A percentile compares a stretch with the other conserved stretches of the same genome.
These are phyloP conservation scores for Lycocorax pyrrhopterus DNA, from an alignment of 2,113 vertebrate species.

Conservation along the genomic window DNA sequence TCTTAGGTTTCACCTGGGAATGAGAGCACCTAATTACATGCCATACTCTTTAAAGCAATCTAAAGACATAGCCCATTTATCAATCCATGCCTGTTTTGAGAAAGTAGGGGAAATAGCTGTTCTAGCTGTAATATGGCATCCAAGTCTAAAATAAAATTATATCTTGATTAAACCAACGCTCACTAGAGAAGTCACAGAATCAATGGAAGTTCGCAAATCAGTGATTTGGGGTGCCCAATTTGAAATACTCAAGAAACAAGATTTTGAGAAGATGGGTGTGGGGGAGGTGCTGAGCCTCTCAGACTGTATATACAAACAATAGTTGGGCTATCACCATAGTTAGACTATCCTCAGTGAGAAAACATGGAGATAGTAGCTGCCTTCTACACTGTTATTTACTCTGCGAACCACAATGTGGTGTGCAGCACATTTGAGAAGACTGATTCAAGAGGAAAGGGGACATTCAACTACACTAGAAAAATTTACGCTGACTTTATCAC, in stretches of 20 bases:
- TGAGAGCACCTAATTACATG: neutral
- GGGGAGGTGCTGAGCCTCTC: neutral
- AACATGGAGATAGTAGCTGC: neutral
- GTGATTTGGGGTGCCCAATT: neutral
- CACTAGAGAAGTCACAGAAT: neutral
- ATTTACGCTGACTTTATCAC: neutral
- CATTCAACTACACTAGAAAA: neutral
- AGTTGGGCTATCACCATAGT: neutral
- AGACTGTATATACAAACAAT: neutral
- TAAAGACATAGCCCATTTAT: neutral
- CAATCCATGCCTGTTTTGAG: neutral
- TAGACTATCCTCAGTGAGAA: neutral
- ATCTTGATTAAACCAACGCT: neutral
- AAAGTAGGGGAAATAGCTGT: neutral
- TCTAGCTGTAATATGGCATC: neutral
- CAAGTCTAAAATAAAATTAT: neutral
- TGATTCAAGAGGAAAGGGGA: neutral
- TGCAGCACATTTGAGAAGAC: neutral
- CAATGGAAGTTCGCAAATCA: neutral
- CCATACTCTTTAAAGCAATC: neutral
- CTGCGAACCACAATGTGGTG: neutral
- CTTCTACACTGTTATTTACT: neutral
- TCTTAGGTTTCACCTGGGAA: neutral
- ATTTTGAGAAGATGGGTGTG: neutral
- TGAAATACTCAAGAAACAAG: neutral